Base-by-base conservation (phyloP, 1,140 invertebrate genomes). In the Caenorhabditis inopinata region DNA sequence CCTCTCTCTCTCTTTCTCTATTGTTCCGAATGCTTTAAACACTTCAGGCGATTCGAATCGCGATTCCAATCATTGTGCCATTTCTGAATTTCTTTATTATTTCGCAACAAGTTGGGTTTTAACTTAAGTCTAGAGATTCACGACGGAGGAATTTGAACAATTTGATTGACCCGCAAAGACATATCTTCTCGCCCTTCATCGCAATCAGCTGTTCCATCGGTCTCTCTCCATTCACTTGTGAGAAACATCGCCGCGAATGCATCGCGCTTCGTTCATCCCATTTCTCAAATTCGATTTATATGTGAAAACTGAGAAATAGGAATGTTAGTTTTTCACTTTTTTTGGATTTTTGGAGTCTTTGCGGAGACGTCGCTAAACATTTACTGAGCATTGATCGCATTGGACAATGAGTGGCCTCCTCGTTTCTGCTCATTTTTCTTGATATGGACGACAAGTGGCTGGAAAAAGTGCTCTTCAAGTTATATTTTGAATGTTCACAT, bases 91-190 rank as follows among this genome's bases (percentile, higher is more conserved):
- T 58, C n/a, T 58, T n/a, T 58, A 3, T 58, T 9, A 16, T 51
- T 3, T 48, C n/a, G n/a, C 47, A 16, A 5, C 21, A 14, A 48
- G 23, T 51, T 51, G 21, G 23, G 23, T 51, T 51, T 16, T 51
- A n/a, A n/a, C n/a, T n/a, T 7, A 42, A 42, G 14, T 14, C 38
- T 42, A 42, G 14, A 42, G 38, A 42, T 42, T 42, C 14, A 42
- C 38, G 38, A 42, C 14, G 5, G 38, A 42, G 38, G 38, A 68
- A 68, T 68, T 68, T 21, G 58, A 68, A 68, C 35, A 68, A 68
- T 68, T 68, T 32, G 58, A 68, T 68, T 68, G 58, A 68, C 35
- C 58, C 58, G 58, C 32, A 68, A 68, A 68, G 58, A 68, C 38
- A 68, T 68, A 68, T 68, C 58, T 68, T 68, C 38, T 68, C 58